Evolutionary conservation across 1,140 invertebrate genomes (phyloP).

Genomic region (Coptotermes formosanus): DNA sequence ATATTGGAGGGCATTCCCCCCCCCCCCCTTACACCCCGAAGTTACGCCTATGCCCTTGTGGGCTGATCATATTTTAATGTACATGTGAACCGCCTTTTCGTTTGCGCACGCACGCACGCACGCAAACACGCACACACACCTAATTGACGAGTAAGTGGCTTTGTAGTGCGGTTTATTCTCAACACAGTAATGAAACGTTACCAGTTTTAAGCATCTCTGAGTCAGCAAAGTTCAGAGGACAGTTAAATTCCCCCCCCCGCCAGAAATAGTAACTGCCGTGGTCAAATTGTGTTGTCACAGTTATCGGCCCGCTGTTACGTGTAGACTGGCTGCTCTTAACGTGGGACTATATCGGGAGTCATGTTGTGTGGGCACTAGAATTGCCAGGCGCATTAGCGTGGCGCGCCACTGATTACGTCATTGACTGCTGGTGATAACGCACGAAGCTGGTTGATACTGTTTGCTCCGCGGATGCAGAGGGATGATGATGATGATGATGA

Average conservation of each 20-base stretch:
- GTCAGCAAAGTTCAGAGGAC: not conserved
- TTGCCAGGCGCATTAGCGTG: not conserved
- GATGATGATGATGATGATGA: not conserved
- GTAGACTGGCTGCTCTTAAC: not conserved
- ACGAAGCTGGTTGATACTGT: not conserved
- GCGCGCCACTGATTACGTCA: not conserved
- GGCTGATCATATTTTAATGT: too few relatives aligned
- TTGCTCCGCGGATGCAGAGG: not conserved
- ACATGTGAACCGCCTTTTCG: too few relatives aligned
- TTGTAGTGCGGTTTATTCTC: too few relatives aligned
- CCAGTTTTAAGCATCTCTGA: too few relatives aligned
- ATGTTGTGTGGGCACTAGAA: not conserved
- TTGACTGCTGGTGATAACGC: not conserved
- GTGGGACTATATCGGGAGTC: not conserved
- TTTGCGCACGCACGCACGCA: too few relatives aligned
- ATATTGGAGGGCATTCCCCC: too few relatives aligned
- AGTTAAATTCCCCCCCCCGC: not conserved
- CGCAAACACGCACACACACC: too few relatives aligned
- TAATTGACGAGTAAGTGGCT: too few relatives aligned
- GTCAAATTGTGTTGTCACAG: not conserved
- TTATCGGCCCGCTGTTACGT: not conserved
- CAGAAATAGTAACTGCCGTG: not conserved
- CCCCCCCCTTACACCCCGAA: too few relatives aligned
- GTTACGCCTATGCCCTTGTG: too few relatives aligned
- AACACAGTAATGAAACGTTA: too few relatives aligned